Evolutionary conservation across 2,113 vertebrate genomes (phyloP).

Genomic region (Carassius carassius): DNA sequence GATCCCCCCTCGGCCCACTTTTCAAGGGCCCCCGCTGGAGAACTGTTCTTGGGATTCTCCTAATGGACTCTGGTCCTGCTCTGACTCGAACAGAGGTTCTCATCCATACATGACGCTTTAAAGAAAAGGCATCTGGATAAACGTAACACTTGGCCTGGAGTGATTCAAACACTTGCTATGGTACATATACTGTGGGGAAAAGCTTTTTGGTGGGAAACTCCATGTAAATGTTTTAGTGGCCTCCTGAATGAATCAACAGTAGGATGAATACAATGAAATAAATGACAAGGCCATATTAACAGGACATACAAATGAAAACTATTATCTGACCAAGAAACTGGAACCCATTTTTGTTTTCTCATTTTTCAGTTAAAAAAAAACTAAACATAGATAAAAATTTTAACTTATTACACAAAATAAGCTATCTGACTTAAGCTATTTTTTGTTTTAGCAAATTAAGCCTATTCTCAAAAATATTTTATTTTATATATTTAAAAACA

Average conservation of each 20-base stretch:
- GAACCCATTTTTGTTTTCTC: background rate
- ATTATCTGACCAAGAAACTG: background rate
- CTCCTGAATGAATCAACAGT: background rate
- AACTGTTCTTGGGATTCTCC: conserved; percentile 37
- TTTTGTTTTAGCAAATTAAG: too few species aligned
- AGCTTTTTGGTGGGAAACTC: conserved; percentile 28
- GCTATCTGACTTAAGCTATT: too few species aligned
- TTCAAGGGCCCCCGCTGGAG: conserved; percentile 47
- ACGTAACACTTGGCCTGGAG: conserved; percentile 34
- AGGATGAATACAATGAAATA: background rate
- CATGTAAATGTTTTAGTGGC: background rate
- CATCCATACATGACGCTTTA: conserved; percentile 23
- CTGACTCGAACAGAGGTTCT: conserved; percentile 39
- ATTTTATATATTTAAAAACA: too few species aligned
- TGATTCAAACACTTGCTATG: conserved; percentile 9
- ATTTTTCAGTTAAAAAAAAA: background rate
- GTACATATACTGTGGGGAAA: conserved; percentile 25
- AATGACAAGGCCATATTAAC: background rate
- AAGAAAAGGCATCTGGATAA: conserved; percentile 45
- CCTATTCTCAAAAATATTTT: too few species aligned
- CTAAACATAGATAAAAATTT: too few species aligned
- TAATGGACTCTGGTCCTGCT: conserved; percentile 7
- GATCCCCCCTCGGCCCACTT: conserved; percentile 54
- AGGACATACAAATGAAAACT: background rate
- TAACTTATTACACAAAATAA: background rate